Percentiles rank a stretch among this genome's conserved stretches.
phyloP scores from a whole-genome alignment of 1,140 invertebrate genomes.

The Stegodyphus dumicola region DNA sequence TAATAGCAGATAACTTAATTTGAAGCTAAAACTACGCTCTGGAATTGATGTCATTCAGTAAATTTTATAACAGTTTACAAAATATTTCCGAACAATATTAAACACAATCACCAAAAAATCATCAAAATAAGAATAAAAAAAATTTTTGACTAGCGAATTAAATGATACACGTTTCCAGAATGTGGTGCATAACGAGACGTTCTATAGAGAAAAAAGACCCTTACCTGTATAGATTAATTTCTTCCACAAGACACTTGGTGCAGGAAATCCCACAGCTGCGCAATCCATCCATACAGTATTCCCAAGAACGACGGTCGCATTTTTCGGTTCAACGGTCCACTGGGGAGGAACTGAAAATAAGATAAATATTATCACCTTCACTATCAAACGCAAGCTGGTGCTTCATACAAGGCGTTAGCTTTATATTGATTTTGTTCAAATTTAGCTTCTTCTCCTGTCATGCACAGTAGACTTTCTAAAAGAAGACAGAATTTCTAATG shows the following conservation, averaged over 20 bases:
- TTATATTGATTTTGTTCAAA: too few relatives aligned
- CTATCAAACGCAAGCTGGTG: too few relatives aligned
- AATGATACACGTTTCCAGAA: neutral
- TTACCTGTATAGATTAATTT: conserved; percentile 32
- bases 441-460: too few relatives aligned
- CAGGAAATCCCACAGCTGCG: conserved; percentile 44
- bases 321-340: conserved; percentile 41
- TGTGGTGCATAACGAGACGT: neutral
- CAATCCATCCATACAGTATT: conserved; percentile 52
- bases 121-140: neutral
- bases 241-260: conserved; percentile 43
- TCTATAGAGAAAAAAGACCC: neutral
- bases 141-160: neutral
- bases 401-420: too few relatives aligned
- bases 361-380: too few relatives aligned
- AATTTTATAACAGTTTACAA: too few relatives aligned
- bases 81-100: too few relatives aligned
- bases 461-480: too few relatives aligned
- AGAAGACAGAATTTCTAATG: too few relatives aligned
- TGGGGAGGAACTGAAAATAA: conserved; percentile 58
- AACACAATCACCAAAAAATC: neutral
- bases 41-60: too few relatives aligned
- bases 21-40: too few relatives aligned
- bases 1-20: too few relatives aligned
- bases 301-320: conserved; percentile 60